phyloP scores from a whole-genome alignment of 2,113 vertebrate genomes.

The Scomber scombrus region DNA sequence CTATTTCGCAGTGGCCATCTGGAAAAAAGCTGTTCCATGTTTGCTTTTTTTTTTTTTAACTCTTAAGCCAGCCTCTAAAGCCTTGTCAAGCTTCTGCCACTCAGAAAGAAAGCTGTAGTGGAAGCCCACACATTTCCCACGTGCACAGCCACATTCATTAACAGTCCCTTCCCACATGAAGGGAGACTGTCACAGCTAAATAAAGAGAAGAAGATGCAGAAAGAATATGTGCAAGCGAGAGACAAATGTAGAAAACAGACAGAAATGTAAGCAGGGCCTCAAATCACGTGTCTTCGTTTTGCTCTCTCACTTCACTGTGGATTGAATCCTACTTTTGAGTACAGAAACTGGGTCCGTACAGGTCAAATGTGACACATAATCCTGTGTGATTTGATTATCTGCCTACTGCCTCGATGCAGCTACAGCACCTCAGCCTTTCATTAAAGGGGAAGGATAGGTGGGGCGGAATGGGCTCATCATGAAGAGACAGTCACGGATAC shows the following conservation, averaged over 20 bases:
- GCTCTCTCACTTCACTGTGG: conserved; percentile 14
- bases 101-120: conserved; percentile 53
- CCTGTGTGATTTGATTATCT: conserved; percentile 74
- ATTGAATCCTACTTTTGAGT: conserved; percentile 35
- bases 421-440: conserved; percentile 50
- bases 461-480: conserved; percentile 46
- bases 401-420: conserved; percentile 43
- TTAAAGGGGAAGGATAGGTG: conserved; percentile 46
- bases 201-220: conserved; percentile 44
- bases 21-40: conserved; percentile 72
- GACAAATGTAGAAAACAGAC: conserved; percentile 15
- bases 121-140: conserved; percentile 67
- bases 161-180: conserved; percentile 57
- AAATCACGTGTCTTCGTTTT: conserved; percentile 17
- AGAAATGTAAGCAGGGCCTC: conserved; percentile 6
- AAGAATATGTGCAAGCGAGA: conserved; percentile 36
- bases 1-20: conserved; percentile 61
- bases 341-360: conserved; percentile 30
- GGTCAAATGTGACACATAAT: conserved; percentile 69
- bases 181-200: conserved; percentile 53
- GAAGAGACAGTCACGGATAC: conserved; percentile 64
- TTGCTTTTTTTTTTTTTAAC: conserved; percentile 42
- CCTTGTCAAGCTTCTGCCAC: conserved; percentile 67
- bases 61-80: conserved; percentile 65
- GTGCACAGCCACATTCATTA: conserved; percentile 68